A percentile compares a stretch with the other conserved stretches of the same genome.
Evolutionary conservation across 2,797 vertebrate species (phyloP).

Genomic region (Oreonectes daqikongensis): DNA sequence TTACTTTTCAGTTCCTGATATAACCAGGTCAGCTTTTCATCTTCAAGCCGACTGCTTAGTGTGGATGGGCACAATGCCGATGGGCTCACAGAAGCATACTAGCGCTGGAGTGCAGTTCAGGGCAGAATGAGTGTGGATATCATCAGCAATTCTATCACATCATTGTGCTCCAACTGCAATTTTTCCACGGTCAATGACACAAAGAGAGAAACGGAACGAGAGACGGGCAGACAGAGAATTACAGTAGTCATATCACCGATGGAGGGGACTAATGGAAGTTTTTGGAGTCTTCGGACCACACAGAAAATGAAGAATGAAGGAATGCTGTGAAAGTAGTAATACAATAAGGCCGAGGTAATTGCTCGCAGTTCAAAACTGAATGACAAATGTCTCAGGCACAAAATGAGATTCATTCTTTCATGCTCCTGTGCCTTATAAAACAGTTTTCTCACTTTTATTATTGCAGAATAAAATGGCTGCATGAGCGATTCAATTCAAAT

Average conservation of each 20-base stretch:
- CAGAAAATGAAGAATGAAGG: conserved; percentile 49
- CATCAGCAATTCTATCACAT: conserved; percentile 77
- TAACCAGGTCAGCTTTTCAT: conserved; percentile 17
- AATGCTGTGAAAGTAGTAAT: conserved; percentile 56
- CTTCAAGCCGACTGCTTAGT: conserved; percentile 38
- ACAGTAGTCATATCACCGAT: conserved; percentile 69
- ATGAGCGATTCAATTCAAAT: conserved; percentile 45
- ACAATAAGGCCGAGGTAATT: conserved; percentile 60
- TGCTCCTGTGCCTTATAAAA: conserved; percentile 54
- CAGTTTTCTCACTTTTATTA: conserved; percentile 47
- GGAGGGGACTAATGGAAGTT: conserved; percentile 65
- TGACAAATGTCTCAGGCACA: conserved; percentile 50
- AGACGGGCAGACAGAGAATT: conserved; percentile 64
- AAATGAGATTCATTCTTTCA: conserved; percentile 59
- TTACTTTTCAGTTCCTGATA: conserved; percentile 8
- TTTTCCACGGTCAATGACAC: conserved; percentile 63
- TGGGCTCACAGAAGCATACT: conserved; percentile 49
- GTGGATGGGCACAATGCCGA: conserved; percentile 17
- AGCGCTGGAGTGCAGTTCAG: conserved; percentile 57
- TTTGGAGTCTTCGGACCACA: conserved; percentile 59
- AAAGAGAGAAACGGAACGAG: conserved; percentile 45
- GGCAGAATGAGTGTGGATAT: conserved; percentile 55
- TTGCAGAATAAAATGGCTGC: conserved; percentile 38
- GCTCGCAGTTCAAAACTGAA: conserved; percentile 55
- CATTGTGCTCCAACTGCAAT: conserved; percentile 73